phyloP scores from a whole-genome alignment of 2,113 vertebrate genomes.

The Semnornis frantzii region DNA sequence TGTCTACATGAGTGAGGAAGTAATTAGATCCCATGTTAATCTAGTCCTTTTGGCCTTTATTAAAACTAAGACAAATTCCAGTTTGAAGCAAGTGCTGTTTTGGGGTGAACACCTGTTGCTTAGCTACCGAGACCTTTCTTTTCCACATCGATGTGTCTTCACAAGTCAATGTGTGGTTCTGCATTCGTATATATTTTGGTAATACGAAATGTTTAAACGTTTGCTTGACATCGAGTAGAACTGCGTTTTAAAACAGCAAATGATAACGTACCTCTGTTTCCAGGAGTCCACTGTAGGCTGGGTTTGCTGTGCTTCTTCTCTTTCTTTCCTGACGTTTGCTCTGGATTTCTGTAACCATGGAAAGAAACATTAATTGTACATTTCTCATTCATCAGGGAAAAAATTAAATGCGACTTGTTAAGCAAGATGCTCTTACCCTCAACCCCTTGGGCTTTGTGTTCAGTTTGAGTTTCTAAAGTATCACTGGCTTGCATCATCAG shows the following conservation, averaged over 20 bases:
- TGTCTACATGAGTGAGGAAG: neutral
- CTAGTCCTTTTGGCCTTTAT: neutral
- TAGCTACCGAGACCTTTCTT: neutral
- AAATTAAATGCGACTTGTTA: conserved; percentile 26
- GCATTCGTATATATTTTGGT: neutral
- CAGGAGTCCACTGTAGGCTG: conserved; percentile 92
- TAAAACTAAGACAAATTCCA: neutral
- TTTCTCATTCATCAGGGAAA: conserved; percentile 46
- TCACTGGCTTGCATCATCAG: conserved; percentile 35
- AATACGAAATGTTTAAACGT: neutral
- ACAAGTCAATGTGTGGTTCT: neutral
- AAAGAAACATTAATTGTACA: conserved; percentile 21
- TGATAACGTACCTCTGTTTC: conserved; percentile 88
- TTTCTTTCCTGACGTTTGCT: conserved; percentile 95
- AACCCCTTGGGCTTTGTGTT: conserved; percentile 20
- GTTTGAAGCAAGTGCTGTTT: neutral
- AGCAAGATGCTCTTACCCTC: conserved; percentile 2
- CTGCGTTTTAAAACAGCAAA: neutral
- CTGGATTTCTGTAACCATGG: conserved; percentile 88
- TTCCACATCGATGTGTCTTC: neutral
- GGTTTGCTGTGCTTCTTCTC: conserved; percentile 95
- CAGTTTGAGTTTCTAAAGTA: conserved; percentile 36
- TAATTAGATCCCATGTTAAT: neutral
- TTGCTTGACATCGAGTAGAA: neutral
- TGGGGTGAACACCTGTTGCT: conserved; percentile 30